Percentiles rank a stretch among this genome's conserved stretches.
Conservation (phyloP, 2,797 vertebrate species). For the Falco cherrug region DNA sequence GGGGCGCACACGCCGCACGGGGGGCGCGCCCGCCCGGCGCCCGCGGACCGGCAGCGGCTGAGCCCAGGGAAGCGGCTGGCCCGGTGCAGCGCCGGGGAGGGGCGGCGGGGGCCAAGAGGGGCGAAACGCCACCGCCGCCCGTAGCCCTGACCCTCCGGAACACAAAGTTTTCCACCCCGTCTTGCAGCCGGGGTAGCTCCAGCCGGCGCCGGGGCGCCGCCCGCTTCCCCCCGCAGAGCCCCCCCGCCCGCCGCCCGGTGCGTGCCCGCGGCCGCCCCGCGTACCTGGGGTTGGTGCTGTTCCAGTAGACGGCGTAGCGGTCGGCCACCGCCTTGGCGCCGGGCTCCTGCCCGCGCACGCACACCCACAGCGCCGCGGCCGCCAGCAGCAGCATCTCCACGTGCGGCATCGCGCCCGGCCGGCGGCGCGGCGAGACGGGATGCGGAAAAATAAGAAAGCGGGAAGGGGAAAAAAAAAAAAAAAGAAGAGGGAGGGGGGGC, state of each 20-base stretch:
- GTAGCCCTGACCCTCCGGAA: not conserved
- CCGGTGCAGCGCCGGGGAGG: not conserved
- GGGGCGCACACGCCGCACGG: too few species aligned
- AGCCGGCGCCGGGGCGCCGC: too few species aligned
- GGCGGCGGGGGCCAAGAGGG: too few species aligned
- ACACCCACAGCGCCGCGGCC: slow-evolving; percentile 92
- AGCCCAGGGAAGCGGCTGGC: not conserved
- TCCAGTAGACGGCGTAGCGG: slow-evolving; percentile 98
- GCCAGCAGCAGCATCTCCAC: slow-evolving; percentile 94
- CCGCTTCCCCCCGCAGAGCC: not conserved
- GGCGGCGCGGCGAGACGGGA: slow-evolving; percentile 8
- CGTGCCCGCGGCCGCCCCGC: slow-evolving; percentile 48
- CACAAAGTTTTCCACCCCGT: not conserved
- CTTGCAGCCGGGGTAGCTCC: not conserved
- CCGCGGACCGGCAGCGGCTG: not conserved
- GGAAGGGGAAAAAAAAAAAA: not conserved
- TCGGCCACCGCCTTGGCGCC: slow-evolving; percentile 97
- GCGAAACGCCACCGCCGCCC: not conserved
- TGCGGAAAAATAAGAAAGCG: not conserved
- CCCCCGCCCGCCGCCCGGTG: not conserved
- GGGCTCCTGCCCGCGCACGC: slow-evolving; percentile 94
- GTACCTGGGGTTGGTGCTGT: slow-evolving; percentile 97
- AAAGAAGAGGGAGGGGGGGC: not conserved
- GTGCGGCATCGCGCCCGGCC: slow-evolving; percentile 90
- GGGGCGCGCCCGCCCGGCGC: not conserved